Evolutionary conservation across 2,888 invertebrate species (phyloP).

Genomic region (Heliconius charithonia): DNA sequence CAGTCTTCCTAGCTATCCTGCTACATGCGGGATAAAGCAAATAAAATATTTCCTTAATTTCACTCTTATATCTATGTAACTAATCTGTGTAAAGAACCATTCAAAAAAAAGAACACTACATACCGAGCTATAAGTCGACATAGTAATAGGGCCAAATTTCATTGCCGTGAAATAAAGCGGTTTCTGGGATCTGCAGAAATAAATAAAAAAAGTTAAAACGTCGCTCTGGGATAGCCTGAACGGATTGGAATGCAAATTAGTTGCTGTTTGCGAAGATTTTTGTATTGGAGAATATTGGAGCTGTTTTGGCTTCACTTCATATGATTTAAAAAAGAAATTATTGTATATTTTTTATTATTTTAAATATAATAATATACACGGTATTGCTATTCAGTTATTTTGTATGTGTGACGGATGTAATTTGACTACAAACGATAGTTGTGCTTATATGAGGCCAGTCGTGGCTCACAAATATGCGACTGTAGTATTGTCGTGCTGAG

Average conservation of each 20-base stretch:
- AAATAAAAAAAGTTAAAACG: constrained; percentile 41
- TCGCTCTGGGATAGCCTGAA: constrained; percentile 27
- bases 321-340: neutral
- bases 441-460: no score
- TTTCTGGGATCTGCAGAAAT: constrained; percentile 67
- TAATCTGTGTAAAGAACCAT: neutral
- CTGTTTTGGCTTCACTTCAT: constrained; percentile 8
- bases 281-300: constrained; percentile 29
- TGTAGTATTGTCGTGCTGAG: no score
- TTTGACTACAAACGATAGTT: no score
- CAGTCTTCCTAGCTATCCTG: no score
- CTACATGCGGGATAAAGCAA: neutral
- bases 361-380: no score
- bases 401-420: no score
- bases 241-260: constrained; percentile 37
- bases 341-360: no score
- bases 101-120: neutral
- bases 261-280: constrained; percentile 34
- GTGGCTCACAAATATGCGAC: no score
- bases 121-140: constrained; percentile 71
- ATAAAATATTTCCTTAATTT: no score
- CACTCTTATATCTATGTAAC: neutral
- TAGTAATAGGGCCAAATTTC: constrained; percentile 69
- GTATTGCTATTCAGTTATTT: no score
- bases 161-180: constrained; percentile 57